Evolutionary conservation across 2,797 vertebrate species (phyloP).

Genomic region (Pseudomugil gertrudae): DNA sequence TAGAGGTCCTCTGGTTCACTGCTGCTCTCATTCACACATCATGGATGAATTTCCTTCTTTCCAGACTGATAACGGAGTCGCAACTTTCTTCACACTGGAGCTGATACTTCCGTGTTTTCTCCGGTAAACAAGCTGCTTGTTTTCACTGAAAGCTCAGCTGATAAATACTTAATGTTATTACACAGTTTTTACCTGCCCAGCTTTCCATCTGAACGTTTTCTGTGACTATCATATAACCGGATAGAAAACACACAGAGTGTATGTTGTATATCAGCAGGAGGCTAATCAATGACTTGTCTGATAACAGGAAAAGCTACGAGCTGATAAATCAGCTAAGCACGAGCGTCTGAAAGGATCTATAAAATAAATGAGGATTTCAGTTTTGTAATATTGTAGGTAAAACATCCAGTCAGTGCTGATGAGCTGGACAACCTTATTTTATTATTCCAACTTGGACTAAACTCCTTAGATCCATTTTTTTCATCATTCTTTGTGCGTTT

Average conservation of each 20-base stretch:
- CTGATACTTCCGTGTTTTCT: too few species aligned
- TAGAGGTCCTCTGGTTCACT: conserved; percentile 2
- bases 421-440: background rate
- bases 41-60: too few species aligned
- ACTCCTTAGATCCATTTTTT: background rate
- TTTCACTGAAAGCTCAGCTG: too few species aligned
- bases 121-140: too few species aligned
- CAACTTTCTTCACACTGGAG: too few species aligned
- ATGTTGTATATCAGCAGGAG: background rate
- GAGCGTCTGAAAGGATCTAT: background rate
- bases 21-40: too few species aligned
- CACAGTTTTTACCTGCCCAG: too few species aligned
- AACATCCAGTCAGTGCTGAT: background rate
- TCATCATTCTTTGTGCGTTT: conserved; percentile 42
- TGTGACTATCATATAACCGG: too few species aligned
- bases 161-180: too few species aligned
- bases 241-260: too few species aligned
- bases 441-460: conserved; percentile 7
- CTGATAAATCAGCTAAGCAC: background rate
- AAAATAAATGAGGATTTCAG: background rate
- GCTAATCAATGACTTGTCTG: background rate
- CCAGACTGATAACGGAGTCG: too few species aligned
- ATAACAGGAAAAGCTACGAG: background rate
- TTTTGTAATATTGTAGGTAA: background rate
- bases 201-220: too few species aligned